Conservation (phyloP, 2,113 vertebrate species). For the Edolisoma coerulescens region DNA sequence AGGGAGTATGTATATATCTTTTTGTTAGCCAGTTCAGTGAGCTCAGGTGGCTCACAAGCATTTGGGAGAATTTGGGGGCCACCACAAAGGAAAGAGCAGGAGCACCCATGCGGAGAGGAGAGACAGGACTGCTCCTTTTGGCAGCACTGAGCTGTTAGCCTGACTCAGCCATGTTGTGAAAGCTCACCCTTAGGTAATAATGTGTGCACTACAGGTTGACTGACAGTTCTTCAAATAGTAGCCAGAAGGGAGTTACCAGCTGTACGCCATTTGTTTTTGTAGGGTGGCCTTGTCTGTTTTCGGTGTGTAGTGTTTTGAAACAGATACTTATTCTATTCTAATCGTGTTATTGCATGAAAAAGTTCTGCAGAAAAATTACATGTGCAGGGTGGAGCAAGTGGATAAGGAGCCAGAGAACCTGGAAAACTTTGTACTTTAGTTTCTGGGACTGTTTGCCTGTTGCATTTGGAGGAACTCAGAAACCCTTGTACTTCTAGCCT, state of each 20-base stretch:
- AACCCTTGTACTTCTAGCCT: background rate
- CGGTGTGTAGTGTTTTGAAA: background rate
- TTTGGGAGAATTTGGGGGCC: background rate
- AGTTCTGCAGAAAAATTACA: background rate
- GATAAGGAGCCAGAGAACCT: background rate
- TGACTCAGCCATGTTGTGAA: constrained; percentile 26
- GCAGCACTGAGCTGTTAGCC: background rate
- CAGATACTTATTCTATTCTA: background rate
- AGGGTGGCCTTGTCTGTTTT: constrained; percentile 7
- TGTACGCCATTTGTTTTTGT: background rate
- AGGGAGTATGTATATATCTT: background rate
- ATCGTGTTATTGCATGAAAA: constrained; percentile 11
- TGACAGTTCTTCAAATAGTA: constrained; percentile 26
- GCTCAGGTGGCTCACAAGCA: background rate
- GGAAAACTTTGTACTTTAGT: background rate
- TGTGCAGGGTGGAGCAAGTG: background rate
- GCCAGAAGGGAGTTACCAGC: constrained; percentile 42
- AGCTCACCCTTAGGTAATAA: constrained; percentile 47
- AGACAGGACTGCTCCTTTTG: background rate
- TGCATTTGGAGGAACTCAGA: background rate
- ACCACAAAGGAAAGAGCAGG: background rate
- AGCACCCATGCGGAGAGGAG: background rate
- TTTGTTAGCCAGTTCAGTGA: background rate
- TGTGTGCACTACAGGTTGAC: background rate
- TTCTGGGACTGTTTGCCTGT: background rate